Base-by-base conservation (phyloP, 2,888 invertebrate species). In the Tridacna gigas region DNA sequence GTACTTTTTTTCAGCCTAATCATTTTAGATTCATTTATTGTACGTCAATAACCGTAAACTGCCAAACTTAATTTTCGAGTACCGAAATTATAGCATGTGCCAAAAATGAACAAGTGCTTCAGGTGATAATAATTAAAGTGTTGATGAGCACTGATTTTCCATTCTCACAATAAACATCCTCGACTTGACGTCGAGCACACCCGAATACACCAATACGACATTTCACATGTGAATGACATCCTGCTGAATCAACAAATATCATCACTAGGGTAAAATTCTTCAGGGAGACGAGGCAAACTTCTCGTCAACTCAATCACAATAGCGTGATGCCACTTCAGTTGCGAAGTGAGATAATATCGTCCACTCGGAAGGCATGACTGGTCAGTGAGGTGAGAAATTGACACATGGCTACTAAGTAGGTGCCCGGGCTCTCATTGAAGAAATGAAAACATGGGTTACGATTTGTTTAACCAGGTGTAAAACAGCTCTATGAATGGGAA, bases 381-480 rank as follows among this genome's bases (percentile, higher is more conserved):
- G 60, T 67, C 65, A 74, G 60, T 65, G 82, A 77, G 73, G 84
- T 79, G 84, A 77, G 79, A 84, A 84, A 82, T 76, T 81, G 82
- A 82, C 84, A 84, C 79, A 76, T 37, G 67, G 77, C 37, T 71
- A 67, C 74, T 74, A 82, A 79, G 78, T 79, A 61, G 76, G 65
- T 79, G 76, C 73, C 47, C 25, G 76, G 79, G 66, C 65, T 71
- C 69, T 78, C 26, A 47, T 61, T 66, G 65, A 48, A 37, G 45
- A 45, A 77, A 77, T 78, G 48, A 78, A 78, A 84, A 84, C 78
- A 80, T 56, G 63, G 47, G 67, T 45, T 56, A 65, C 71, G 71
- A 56, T 56, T 74, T 77, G 80, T 74, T 74, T 56, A 83, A 77
- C 83, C 83, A 83, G 83, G 83, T 83, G 83, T 77, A 83, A 83